Evolutionary conservation across 2,888 invertebrate genomes (phyloP).

Genomic region (Saturnia japonica): DNA sequence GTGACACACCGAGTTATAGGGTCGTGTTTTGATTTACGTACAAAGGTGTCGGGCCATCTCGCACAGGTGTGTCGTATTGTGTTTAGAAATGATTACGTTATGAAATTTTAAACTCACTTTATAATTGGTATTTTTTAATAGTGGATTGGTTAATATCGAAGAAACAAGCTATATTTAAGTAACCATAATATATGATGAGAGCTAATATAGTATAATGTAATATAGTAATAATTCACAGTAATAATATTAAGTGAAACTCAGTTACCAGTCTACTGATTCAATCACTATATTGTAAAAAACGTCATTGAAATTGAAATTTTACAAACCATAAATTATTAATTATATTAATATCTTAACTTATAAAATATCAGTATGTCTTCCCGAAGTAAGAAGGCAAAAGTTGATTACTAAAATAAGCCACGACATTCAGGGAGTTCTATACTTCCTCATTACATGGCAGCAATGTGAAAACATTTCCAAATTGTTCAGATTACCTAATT

Average conservation of each 20-base stretch:
- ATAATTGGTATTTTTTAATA: not conserved
- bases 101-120: not conserved
- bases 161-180: not conserved
- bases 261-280: no score
- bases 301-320: no score
- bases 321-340: no score
- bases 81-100: not conserved
- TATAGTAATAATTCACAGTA: no score
- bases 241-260: no score
- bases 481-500: not conserved
- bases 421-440: no score
- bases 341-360: no score
- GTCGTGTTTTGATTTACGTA: slow-evolving; percentile 3
- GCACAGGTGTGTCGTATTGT: not conserved
- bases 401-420: not conserved
- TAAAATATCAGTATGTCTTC: not conserved
- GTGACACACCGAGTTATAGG: slow-evolving; percentile 1
- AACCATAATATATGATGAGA: not conserved
- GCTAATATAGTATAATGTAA: not conserved
- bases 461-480: not conserved
- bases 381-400: not conserved
- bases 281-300: no score
- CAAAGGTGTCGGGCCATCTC: not conserved
- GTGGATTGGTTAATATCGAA: not conserved
- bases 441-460: no score